phyloP scores from a whole-genome alignment of 2,113 vertebrate genomes.

The Chionis minor region DNA sequence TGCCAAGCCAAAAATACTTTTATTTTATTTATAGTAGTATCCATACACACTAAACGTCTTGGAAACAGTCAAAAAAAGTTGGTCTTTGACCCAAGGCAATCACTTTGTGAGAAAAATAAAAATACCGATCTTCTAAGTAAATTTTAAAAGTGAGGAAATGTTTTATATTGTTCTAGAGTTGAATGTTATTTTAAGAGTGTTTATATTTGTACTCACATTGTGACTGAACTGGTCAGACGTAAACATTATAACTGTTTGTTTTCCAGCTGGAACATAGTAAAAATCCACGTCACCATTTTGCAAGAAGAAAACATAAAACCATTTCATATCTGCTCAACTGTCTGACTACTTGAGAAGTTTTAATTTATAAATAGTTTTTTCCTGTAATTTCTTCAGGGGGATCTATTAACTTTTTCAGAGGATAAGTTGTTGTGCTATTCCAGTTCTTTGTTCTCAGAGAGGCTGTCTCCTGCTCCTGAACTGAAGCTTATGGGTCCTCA shows the following conservation, averaged over 20 bases:
- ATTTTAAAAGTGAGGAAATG: not conserved
- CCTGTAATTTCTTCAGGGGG: not conserved
- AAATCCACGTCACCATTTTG: not conserved
- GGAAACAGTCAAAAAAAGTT: not conserved
- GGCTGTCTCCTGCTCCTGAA: not conserved
- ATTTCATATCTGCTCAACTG: not conserved
- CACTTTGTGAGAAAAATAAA: not conserved
- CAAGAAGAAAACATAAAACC: not conserved
- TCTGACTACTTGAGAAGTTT: not conserved
- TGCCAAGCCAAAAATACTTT: not conserved
- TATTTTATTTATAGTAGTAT: not conserved
- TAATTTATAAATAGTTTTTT: not conserved
- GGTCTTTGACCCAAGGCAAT: not conserved
- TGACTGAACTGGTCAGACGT: not conserved
- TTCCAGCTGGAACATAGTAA: not conserved
- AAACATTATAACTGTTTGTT: not conserved
- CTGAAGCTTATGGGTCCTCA: not conserved
- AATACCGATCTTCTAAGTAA: not conserved
- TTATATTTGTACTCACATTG: not conserved
- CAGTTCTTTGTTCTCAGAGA: not conserved
- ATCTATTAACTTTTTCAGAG: not conserved
- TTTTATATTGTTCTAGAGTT: not conserved
- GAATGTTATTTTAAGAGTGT: not conserved
- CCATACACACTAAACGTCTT: not conserved
- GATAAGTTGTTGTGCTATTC: not conserved